Percentiles rank a stretch among this genome's conserved stretches.
phyloP scores from a whole-genome alignment of 2,888 invertebrate genomes.

The Hololepta plana region DNA sequence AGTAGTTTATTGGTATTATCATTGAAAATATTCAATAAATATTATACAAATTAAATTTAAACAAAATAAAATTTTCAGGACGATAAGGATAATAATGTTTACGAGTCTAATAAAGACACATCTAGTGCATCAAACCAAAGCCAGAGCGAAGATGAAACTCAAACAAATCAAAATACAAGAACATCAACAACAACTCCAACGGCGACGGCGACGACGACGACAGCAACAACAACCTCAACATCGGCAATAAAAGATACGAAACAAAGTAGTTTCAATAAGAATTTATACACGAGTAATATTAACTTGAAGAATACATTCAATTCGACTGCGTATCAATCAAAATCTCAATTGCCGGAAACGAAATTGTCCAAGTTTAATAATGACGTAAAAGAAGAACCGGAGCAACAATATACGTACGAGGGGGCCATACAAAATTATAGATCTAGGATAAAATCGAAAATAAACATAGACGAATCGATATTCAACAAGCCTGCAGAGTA shows the following conservation, averaged over 20 bases:
- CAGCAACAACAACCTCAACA: slow-evolving; percentile 43
- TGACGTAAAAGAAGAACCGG: slow-evolving; percentile 4
- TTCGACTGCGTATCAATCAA: no score
- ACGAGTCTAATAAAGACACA: slow-evolving; percentile 17
- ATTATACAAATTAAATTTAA: no score
- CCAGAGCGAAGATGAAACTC: slow-evolving; percentile 22
- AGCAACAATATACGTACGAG: slow-evolving; percentile 70
- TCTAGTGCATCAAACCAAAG: slow-evolving; percentile 20
- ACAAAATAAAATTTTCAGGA: slow-evolving; percentile 14
- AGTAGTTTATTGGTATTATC: slow-evolving; percentile 22
- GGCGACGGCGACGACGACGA: no score
- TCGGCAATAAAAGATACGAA: no score
- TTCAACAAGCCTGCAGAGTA: slow-evolving; percentile 15
- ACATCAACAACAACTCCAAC: no score
- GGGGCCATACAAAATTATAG: slow-evolving; percentile 76
- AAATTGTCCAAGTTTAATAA: no score
- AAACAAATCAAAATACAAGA: no score
- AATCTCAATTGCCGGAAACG: no score
- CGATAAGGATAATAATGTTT: slow-evolving; percentile 18
- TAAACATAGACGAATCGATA: slow-evolving; percentile 21
- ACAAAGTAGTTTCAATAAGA: no score
- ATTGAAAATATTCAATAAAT: slow-evolving; percentile 6
- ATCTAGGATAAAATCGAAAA: slow-evolving; percentile 43
- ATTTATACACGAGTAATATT: slow-evolving; percentile 6
- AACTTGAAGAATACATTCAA: no score